These are phyloP conservation scores for Monochamus saltuarius DNA, from an alignment of 1,140 invertebrate species.

Conservation along the genomic window DNA sequence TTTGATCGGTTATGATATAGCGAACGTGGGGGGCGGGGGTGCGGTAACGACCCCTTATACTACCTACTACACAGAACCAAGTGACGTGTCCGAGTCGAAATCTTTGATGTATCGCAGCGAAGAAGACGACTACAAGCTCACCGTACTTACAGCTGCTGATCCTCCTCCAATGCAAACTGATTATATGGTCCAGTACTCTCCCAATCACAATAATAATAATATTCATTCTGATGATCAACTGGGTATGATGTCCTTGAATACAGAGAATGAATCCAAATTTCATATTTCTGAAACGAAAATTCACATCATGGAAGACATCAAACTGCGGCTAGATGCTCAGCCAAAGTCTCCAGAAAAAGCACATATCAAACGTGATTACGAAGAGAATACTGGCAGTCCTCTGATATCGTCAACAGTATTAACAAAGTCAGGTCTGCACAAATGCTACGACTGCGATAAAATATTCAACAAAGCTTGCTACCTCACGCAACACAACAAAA, in stretches of 20 bases:
- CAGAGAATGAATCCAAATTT: conserved; percentile 13
- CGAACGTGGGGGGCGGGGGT: conserved; percentile 73
- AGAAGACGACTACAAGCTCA: conserved; percentile 32
- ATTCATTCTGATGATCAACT: conserved; percentile 4
- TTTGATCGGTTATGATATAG: conserved; percentile 53
- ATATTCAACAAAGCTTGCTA: conserved; percentile 85
- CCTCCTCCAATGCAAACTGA: conserved; percentile 9
- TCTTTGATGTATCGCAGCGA: conserved; percentile 23
- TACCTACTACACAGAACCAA: conserved; percentile 34
- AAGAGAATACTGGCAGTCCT: conserved; percentile 35
- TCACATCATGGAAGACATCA: conserved; percentile 31
- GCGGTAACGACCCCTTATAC: conserved; percentile 57
- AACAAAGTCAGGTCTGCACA: conserved; percentile 54
- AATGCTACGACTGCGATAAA: conserved; percentile 82
- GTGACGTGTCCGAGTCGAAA: conserved; percentile 26
- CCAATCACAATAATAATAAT: conserved; percentile 34
- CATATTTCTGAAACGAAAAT: conserved; percentile 23
- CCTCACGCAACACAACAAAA: conserved; percentile 86
- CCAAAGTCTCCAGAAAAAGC: conserved; percentile 41
- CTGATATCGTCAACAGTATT: conserved; percentile 32
- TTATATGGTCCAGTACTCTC: conserved; percentile 18
- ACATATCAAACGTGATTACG: conserved; percentile 44
- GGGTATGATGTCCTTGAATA: not conserved
- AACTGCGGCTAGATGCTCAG: conserved; percentile 26
- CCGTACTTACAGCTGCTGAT: conserved; percentile 16